Evolutionary conservation across 2,797 vertebrate species (phyloP).

Genomic region (Coluber constrictor): DNA sequence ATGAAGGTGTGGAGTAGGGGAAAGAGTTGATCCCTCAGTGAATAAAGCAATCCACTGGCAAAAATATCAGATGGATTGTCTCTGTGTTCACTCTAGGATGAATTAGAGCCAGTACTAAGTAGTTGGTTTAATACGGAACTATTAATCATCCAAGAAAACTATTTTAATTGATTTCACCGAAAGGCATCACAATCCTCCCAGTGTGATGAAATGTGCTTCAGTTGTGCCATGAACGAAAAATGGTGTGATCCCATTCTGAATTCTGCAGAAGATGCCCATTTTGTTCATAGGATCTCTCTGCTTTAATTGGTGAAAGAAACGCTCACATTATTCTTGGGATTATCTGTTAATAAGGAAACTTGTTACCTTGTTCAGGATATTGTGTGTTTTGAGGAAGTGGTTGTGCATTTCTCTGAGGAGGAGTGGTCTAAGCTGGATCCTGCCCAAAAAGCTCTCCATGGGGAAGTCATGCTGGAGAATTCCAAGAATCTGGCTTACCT

Average conservation of each 20-base stretch:
- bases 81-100: too few species aligned
- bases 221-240: background rate
- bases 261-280: background rate
- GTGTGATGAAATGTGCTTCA: background rate
- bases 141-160: background rate
- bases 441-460: background rate
- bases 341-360: background rate
- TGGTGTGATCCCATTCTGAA: background rate
- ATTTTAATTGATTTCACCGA: background rate
- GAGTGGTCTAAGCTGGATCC: background rate
- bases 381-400: background rate
- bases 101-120: too few species aligned
- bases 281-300: background rate
- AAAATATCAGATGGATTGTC: too few species aligned
- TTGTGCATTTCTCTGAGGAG: rapidly evolving
- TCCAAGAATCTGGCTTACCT: background rate
- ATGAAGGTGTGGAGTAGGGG: too few species aligned
- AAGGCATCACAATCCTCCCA: background rate
- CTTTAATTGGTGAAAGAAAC: background rate
- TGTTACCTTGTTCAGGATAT: background rate
- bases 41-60: too few species aligned
- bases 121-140: too few species aligned
- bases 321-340: background rate
- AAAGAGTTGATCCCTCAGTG: too few species aligned
- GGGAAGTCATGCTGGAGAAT: background rate